Percentiles rank a stretch among this genome's conserved stretches.
These are phyloP conservation scores for Tachuris rubrigastra DNA, from an alignment of 2,113 vertebrate genomes.

Conservation along the genomic window DNA sequence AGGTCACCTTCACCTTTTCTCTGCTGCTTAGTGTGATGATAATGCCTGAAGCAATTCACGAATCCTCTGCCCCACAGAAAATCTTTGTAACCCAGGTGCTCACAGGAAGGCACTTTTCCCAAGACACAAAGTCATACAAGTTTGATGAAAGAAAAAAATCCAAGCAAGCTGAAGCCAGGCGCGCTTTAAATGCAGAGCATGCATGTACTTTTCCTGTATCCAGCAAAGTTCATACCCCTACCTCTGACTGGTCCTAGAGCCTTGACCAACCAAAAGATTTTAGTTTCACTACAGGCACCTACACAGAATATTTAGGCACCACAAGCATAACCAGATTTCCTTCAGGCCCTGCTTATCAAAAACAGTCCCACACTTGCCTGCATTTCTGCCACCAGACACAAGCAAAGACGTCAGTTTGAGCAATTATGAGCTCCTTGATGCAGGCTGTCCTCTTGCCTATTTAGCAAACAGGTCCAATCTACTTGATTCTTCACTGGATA, in stretches of 20 bases:
- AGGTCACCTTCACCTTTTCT: neutral
- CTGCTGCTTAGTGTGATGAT: neutral
- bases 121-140: neutral
- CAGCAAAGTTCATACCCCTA: neutral
- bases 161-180: neutral
- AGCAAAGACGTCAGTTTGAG: neutral
- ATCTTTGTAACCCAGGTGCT: neutral
- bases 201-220: neutral
- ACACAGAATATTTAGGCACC: neutral
- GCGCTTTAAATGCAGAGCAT: accelerated
- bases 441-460: neutral
- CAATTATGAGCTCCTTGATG: neutral
- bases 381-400: neutral
- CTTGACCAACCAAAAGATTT: neutral
- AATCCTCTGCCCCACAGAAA: neutral
- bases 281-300: neutral
- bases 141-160: neutral
- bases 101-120: neutral
- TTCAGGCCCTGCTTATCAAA: neutral
- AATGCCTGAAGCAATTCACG: neutral
- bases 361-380: neutral
- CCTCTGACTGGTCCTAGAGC: neutral
- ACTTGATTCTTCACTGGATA: neutral
- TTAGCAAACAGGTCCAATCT: neutral
- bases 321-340: neutral